Evolutionary conservation across 1,140 invertebrate species (phyloP).

Genomic region (Drosophila seguyi): DNA sequence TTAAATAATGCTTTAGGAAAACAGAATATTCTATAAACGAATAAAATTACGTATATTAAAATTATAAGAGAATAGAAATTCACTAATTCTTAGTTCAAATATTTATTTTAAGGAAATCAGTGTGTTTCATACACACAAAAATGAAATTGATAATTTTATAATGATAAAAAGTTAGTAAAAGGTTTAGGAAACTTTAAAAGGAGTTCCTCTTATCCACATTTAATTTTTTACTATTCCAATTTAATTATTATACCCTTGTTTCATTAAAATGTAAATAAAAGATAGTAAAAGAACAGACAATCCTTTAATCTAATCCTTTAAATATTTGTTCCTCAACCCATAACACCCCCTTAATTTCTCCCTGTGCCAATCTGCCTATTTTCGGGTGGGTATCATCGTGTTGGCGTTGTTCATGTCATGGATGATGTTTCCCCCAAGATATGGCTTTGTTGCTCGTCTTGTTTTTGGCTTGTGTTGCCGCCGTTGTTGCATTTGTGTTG

Average conservation of each 20-base stretch:
- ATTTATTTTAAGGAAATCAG: no score
- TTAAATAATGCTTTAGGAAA: no score
- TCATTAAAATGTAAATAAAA: no score
- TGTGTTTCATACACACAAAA: no score
- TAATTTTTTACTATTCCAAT: no score
- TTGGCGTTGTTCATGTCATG: slow-evolving; percentile 23
- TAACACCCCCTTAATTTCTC: not conserved
- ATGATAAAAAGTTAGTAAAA: no score
- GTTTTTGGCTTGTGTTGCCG: slow-evolving; percentile 17
- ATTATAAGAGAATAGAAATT: no score
- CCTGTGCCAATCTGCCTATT: slow-evolving; percentile 17
- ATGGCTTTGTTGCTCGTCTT: slow-evolving; percentile 23
- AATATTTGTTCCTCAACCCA: not conserved
- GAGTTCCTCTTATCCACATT: no score
- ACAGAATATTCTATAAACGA: not conserved
- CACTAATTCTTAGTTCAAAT: no score
- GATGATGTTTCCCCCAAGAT: slow-evolving; percentile 11
- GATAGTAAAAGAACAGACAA: not conserved
- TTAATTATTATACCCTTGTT: no score
- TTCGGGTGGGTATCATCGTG: slow-evolving; percentile 51
- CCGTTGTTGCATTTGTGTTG: slow-evolving; percentile 58
- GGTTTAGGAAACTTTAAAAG: no score
- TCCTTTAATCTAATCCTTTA: not conserved
- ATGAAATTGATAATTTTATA: no score
- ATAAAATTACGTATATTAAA: not conserved